Conservation (phyloP, 1,140 invertebrate genomes). For the Bombus impatiens region DNA sequence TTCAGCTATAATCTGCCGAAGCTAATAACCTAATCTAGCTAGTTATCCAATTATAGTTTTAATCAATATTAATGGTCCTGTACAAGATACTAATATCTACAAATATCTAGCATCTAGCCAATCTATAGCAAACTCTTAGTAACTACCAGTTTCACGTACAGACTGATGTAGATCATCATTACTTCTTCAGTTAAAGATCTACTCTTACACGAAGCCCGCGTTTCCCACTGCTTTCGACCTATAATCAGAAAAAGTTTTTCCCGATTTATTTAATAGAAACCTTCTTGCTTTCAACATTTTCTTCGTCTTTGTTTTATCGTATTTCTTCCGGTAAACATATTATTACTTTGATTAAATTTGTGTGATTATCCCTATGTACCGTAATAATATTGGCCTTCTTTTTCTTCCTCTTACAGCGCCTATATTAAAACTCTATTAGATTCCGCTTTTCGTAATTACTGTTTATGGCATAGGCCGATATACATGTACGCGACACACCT, state of each 20-base stretch:
- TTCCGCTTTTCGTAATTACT: not conserved
- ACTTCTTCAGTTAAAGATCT: not conserved
- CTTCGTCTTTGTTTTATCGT: not conserved
- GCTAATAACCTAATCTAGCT: slow-evolving; percentile 29
- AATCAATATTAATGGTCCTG: slow-evolving; percentile 17
- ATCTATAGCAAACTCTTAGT: not conserved
- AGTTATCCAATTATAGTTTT: slow-evolving; percentile 17
- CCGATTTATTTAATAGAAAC: not conserved
- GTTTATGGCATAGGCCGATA: not conserved
- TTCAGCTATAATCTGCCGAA: slow-evolving; percentile 10
- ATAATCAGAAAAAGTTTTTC: not conserved
- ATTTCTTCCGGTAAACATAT: not conserved
- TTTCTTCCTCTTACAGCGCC: not conserved
- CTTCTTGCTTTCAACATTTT: not conserved
- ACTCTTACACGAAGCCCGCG: not conserved
- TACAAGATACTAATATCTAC: slow-evolving; percentile 20
- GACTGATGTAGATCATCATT: not conserved
- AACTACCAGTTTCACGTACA: slow-evolving; percentile 13
- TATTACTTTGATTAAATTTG: not conserved
- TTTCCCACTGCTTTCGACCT: not conserved
- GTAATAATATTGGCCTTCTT: not conserved
- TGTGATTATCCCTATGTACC: not conserved
- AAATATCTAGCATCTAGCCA: not conserved
- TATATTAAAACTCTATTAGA: not conserved
- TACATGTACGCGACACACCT: not conserved